Evolutionary conservation across 2,888 invertebrate genomes (phyloP).

Genomic region (Thymelicus acteon): DNA sequence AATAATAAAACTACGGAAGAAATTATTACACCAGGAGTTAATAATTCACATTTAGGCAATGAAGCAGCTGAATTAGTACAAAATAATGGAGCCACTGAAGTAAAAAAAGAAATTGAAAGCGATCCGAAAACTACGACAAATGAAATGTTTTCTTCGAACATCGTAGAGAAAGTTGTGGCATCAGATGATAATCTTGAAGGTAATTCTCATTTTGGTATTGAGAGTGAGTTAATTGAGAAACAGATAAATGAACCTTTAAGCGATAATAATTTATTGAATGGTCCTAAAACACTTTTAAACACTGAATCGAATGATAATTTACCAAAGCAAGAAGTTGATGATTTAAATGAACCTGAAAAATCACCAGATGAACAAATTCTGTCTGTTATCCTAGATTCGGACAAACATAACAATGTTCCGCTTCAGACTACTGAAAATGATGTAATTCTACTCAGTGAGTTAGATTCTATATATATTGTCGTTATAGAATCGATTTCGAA

Average conservation of each 20-base stretch:
- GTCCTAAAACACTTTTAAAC: background rate
- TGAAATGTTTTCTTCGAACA: background rate
- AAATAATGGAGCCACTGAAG: background rate
- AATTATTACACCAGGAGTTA: background rate
- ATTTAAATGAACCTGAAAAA: constrained; percentile 14
- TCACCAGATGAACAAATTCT: constrained; percentile 19
- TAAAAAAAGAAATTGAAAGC: background rate
- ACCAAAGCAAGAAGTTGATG: background rate
- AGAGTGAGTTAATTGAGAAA: background rate
- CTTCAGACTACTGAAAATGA: constrained; percentile 2
- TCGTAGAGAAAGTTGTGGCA: background rate
- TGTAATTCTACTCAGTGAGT: background rate
- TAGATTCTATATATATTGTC: background rate
- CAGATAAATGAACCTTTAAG: too few species aligned
- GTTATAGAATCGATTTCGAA: background rate
- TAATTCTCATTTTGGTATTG: background rate
- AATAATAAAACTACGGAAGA: constrained; percentile 22
- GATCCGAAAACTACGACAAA: background rate
- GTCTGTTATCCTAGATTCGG: constrained; percentile 6
- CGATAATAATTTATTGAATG: background rate
- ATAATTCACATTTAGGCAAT: background rate
- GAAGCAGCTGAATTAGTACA: background rate
- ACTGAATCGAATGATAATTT: background rate
- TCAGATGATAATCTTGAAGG: background rate
- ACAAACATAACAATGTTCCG: background rate